These are phyloP conservation scores for Chlorocebus sabaeus DNA, from an alignment of 2,113 vertebrate genomes.

Conservation along the genomic window DNA sequence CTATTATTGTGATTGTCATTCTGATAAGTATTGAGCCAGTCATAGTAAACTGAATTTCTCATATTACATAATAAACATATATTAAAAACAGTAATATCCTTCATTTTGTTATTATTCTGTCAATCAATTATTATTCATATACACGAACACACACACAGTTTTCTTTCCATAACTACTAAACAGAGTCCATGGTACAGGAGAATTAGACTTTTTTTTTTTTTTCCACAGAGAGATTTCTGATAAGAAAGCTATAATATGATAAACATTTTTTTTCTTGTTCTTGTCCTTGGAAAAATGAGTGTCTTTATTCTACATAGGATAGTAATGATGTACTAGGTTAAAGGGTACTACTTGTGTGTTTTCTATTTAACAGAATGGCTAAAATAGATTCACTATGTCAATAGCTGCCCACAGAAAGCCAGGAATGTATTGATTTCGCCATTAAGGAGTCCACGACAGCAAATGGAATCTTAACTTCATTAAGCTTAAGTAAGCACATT, in stretches of 20 bases:
- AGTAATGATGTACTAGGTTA: constrained; percentile 24
- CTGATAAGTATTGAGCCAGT: neutral
- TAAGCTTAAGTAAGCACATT: constrained; percentile 59
- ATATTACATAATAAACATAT: neutral
- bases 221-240: neutral
- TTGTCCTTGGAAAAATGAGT: neutral
- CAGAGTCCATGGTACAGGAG: neutral
- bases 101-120: neutral
- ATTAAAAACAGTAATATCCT: neutral
- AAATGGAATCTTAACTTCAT: constrained; percentile 71
- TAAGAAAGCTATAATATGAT: neutral
- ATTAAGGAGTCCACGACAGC: constrained; percentile 41
- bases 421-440: constrained; percentile 69
- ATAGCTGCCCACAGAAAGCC: neutral
- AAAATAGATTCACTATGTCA: constrained; percentile 57
- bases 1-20: neutral
- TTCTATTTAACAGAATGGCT: constrained; percentile 53
- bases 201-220: neutral
- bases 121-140: neutral
- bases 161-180: neutral
- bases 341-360: constrained; percentile 31
- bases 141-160: rapidly evolving
- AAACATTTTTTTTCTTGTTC: neutral
- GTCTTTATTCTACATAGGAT: neutral
- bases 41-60: neutral